Conservation (phyloP, 2,113 vertebrate species). For the Halichoeres trimaculatus region DNA sequence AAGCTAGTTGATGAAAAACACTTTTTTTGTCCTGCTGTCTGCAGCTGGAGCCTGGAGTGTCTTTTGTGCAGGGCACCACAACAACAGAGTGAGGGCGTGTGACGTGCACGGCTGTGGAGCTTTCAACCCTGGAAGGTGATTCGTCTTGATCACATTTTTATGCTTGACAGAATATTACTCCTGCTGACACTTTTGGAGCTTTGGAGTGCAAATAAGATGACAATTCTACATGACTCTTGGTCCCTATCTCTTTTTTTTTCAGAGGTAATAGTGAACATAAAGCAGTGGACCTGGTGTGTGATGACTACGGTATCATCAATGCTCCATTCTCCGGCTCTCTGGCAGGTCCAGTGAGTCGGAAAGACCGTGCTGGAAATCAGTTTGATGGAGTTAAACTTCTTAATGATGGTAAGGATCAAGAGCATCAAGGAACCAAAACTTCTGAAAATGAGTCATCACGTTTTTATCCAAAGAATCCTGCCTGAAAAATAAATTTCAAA, state of each 20-base stretch:
- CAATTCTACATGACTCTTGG: neutral
- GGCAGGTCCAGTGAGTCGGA: constrained; percentile 57
- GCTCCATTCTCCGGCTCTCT: constrained; percentile 73
- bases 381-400: constrained; percentile 73
- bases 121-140: constrained; percentile 71
- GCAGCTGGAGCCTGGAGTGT: constrained; percentile 66
- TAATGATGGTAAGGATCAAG: constrained; percentile 59
- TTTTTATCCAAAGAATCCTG: neutral
- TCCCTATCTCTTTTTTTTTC: constrained; percentile 9
- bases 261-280: constrained; percentile 59
- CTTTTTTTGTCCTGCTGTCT: neutral
- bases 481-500: no score
- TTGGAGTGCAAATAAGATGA: neutral
- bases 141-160: constrained; percentile 4
- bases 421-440: neutral
- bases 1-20: no score
- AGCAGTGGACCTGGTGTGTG: constrained; percentile 74
- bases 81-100: constrained; percentile 74
- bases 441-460: neutral
- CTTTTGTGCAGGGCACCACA: constrained; percentile 68
- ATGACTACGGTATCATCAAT: constrained; percentile 67
- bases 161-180: constrained; percentile 1
- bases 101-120: constrained; percentile 70
- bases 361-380: constrained; percentile 46
- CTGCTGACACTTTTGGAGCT: neutral